Base-by-base conservation (phyloP, 1,140 invertebrate genomes). In the Bombus pyrosoma region DNA sequence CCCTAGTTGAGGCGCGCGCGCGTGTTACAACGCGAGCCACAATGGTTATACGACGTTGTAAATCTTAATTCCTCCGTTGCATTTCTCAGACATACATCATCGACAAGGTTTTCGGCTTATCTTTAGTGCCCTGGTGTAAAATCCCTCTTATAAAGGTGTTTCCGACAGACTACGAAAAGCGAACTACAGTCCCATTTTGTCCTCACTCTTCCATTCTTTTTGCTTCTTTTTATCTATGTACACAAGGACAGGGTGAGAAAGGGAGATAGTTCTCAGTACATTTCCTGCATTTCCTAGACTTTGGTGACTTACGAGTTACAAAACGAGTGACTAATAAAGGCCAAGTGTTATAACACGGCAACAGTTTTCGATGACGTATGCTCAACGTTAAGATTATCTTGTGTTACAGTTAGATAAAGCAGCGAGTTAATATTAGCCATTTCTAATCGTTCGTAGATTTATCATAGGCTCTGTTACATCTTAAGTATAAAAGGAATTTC, bases 1-100 rank as follows among this genome's bases (percentile, higher is more conserved):
- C 47, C 73, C 66, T 81, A 81, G 89, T 86, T 75, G 78, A 22
- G 32, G 25, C 53, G 32, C 62, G 22, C 73, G 75, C 32, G 34
- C 78, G 47, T 53, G 47, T 53, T 53, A 53, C 5, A 75, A 78
- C 34, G 13, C 80, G 76, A 72, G 62, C 47, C 37, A 84, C 83
- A 88, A 90, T 90, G 74, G 84, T 86, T 73, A 85, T 91, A 91
- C 89, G 84, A 87, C 78, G 83, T n/a, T 85, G 84, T 91, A 91
- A 91, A 91, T 91, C 90, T 88, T 88, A 88, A 90, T 90, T 88
- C 77, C 73, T 43, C 37, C 59, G 37, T 74, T 82, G 89, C 81
- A 85, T 90, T 84, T 91, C 84, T 69, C 89, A 81, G 53, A 57
- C 84, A 90, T 86, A 84, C 73, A 85, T 90, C 89, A 90, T 90